A percentile compares a stretch with the other conserved stretches of the same genome.
Conservation (phyloP, 1,140 invertebrate genomes). For the Megalopta genalis region DNA sequence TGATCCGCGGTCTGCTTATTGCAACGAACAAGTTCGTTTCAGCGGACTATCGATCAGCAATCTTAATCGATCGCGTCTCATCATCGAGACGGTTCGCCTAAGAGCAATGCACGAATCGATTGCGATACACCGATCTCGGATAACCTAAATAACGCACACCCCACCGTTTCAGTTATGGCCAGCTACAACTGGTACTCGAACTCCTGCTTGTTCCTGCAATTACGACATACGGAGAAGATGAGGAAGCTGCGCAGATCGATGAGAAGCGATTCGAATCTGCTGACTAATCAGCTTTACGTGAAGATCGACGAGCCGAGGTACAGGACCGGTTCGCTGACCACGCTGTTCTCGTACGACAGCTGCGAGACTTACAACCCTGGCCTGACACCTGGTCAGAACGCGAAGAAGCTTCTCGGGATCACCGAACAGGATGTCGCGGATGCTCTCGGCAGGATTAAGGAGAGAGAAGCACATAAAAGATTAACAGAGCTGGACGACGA, state of each 20-base stretch:
- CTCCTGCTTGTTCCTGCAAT: conserved; percentile 51
- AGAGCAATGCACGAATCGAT: no score
- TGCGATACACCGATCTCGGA: no score
- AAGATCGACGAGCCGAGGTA: conserved; percentile 25
- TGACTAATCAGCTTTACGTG: background rate
- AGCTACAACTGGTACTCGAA: conserved; percentile 63
- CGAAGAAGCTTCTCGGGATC: conserved; percentile 59
- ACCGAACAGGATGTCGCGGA: conserved; percentile 54
- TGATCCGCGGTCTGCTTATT: no score
- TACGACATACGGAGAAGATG: conserved; percentile 30
- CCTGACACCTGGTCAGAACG: conserved; percentile 57
- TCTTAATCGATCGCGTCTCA: no score
- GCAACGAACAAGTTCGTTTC: no score
- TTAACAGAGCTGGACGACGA: conserved; percentile 12
- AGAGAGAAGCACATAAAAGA: background rate
- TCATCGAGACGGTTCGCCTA: no score
- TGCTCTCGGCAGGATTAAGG: conserved; percentile 27
- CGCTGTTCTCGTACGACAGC: conserved; percentile 40
- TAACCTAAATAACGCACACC: background rate
- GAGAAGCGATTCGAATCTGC: conserved; percentile 10
- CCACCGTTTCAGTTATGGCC: conserved; percentile 47
- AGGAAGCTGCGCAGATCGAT: conserved; percentile 1
- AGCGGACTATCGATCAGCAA: no score
- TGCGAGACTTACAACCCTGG: conserved; percentile 23
- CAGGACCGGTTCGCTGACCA: conserved; percentile 49